Evolutionary conservation across 2,888 invertebrate species (phyloP), one percentile per base, ranked within the genome.

Genomic region (Oegoconia quadripuncta): DNA sequence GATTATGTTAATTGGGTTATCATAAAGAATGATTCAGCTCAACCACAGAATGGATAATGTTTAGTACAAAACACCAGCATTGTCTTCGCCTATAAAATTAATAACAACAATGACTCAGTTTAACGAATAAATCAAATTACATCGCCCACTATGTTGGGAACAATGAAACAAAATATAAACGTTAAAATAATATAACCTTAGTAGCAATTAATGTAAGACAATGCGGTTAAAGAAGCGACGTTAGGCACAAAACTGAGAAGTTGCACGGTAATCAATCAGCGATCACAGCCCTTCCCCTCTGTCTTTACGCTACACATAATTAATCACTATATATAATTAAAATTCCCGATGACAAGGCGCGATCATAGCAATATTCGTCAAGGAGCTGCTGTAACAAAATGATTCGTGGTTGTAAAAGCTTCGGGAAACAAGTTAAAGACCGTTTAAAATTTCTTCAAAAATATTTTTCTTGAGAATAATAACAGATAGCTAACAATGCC

Each of bases 301-400:
- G 60, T 65, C 74, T 75, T 75, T 64, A 67, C 66, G 65, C 75
- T 77, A 78, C 70, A 75, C 66, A 80, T 82, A 82, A 86, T 87
- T 87, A 84, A 87, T 87, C 83, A 87, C 67, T 57, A 65, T 68
- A 78, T 81, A 77, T 86, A 84, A 87, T 84, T 84, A 84, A 84
- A 83, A 86, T 79, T 69, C 68, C 62, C 72, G 79, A 84, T 87
- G 87, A 87, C 87, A 81, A 64, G 69, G 82, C 84, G 68, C 65
- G 65, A 79, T 76, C 60, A 65, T 65, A 62, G 57, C 69, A 68
- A 59, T 63, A 67, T 63, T 68, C 62, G 52, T 52, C 51, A 52
- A 48, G 48, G 61, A 58, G 48, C 54, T 57, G 48, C 53, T 45
- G 48, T 42, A 44, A 48, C 41, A 44, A 63, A 58, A 69, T 65